Evolutionary conservation across 2,797 vertebrate genomes (phyloP), one percentile per base, ranked within the genome.

Genomic region (Telmatherina bonti): DNA sequence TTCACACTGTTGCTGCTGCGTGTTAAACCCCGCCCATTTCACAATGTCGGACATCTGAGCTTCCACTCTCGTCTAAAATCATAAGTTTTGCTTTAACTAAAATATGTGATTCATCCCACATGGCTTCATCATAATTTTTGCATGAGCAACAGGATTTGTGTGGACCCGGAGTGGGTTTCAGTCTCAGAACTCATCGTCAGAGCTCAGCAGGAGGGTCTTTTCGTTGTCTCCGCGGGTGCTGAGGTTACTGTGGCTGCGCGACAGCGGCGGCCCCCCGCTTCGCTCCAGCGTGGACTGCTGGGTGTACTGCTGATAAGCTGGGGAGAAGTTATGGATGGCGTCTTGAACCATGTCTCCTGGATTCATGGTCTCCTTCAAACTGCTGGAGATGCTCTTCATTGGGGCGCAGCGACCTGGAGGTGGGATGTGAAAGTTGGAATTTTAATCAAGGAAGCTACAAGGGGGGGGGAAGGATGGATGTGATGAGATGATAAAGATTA

Each of bases 321-420:
- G 98, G 1, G 98, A 99, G 94, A 99, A 99, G 92, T 99, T 99
- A 69, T 99, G 98, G 92, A 99, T 99, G 35, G 97, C 98, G 0
- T 99, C 98, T 82, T 99, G 98, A 52, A 99, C 97, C 53, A 99
- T 99, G 92, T 99, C 98, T 0, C 99, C 97, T 0, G 98, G 98
- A 89, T 96, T 99, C 97, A 99, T 99, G 69, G 98, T 99, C 91
- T 99, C 98, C 91, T 98, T 99, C 84, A 99, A 95, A 93, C 98
- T 98, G 93, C 98, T 99, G 77, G 97, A 99, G 92, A 99, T 99
- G 93, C 98, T 99, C 93, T 99, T 99, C 98, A 99, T 99, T 12
- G 98, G 97, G 74, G 97, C 98, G 4, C 97, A 97, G 87, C 95
- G 97, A 82, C 98, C 98, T 99, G 92, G 20, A 36, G 7, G 63